Evolutionary conservation across 2,888 invertebrate species (phyloP), one percentile per base, ranked within the genome.

Genomic region (Ashinkailepas kermadecensis): DNA sequence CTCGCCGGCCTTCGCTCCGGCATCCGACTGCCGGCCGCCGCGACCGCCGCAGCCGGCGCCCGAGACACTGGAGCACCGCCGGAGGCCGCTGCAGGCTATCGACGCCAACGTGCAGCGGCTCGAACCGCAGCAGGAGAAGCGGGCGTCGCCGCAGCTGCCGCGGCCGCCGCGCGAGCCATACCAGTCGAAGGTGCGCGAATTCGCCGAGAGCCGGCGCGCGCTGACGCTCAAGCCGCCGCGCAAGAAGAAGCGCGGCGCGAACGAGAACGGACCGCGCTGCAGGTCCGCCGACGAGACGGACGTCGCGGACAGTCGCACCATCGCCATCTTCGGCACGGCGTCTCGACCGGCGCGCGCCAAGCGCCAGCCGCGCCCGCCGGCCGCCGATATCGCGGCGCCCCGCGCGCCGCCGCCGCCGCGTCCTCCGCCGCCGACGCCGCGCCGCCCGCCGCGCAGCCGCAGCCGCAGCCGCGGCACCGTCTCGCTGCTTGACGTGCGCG

Each of bases 211-310:
- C 58, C 57, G 58, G 1, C 78, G 58, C 57, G 58, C 78, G n/a
- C 78, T 78, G 21, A 58, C 78, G n/a, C 58, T 58, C 57, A 78
- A 78, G n/a, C 78, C 78, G 58, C 57, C 58, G 78, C 78, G 78
- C 23, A 58, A 57, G 78, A 78, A 58, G 78, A 78, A 78, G 23
- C 78, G 78, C 23, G 10, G 58, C 15, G 78, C 57, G 65, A 67
- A 10, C 13, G 78, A 18, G 57, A n/a, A 10, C 78, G 58, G 10
- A 1, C 74, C 74, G 58, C 78, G 78, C 23, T 78, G 58, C 9
- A 13, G 58, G 78, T 78, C 78, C n/a, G 78, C 78, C 13, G 78
- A 78, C n/a, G 58, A 23, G 78, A 23, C 78, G n/a, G 78, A 57
- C 74, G 9, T 11, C 13, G 54, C 21, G 1, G 23, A 67, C 54